A percentile compares a stretch with the other conserved stretches of the same genome.
These are phyloP conservation scores for Idaea dimidiata DNA, from an alignment of 2,888 invertebrate genomes.

Conservation along the genomic window DNA sequence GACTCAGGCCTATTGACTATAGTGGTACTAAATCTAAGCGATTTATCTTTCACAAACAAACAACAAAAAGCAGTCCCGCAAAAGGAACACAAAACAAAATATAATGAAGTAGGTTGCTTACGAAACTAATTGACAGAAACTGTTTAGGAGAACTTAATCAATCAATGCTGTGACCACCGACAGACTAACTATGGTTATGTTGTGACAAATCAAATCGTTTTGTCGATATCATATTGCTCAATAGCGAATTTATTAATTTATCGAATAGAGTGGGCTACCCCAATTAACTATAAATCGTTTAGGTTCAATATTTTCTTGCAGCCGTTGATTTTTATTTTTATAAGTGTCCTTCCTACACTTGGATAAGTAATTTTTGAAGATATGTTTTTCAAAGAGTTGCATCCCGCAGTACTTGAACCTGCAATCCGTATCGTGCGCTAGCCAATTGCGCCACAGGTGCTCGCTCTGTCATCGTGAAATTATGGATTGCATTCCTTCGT, in stretches of 20 bases:
- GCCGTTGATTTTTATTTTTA: no score
- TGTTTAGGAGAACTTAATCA: not conserved
- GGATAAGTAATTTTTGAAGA: no score
- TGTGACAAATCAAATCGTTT: not conserved
- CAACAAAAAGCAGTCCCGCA: not conserved
- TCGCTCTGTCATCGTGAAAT: no score
- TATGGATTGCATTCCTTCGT: no score
- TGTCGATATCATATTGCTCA: not conserved
- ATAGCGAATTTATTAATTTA: not conserved
- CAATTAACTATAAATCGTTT: not conserved
- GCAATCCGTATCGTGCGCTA: no score
- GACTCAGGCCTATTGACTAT: not conserved
- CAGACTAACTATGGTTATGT: not conserved
- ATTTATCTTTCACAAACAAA: not conserved
- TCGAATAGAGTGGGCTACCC: not conserved
- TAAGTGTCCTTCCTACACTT: no score
- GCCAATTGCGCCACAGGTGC: no score
- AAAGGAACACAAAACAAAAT: not conserved
- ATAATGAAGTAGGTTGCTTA: no score
- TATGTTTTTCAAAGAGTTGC: no score
- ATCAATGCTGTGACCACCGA: not conserved
- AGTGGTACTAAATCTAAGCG: not conserved
- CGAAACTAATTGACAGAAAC: not conserved
- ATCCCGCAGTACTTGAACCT: no score
- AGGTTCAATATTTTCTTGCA: not conserved